phyloP scores from a whole-genome alignment of 2,888 invertebrate species.

The Orthosia incerta region DNA sequence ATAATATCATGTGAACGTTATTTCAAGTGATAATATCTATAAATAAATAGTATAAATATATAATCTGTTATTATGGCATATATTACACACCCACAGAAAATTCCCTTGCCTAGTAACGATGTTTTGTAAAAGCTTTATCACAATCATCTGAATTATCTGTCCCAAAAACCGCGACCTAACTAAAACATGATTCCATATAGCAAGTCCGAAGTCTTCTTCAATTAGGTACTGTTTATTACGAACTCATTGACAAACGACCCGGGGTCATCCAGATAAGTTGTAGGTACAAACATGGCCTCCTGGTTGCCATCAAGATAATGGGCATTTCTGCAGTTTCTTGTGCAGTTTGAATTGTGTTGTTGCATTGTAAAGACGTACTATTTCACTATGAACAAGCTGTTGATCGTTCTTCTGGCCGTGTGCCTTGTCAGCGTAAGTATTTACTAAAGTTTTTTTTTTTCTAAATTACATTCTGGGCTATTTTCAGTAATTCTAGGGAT shows the following conservation, averaged over 20 bases:
- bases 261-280: conserved; percentile 39
- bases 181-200: not conserved
- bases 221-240: conserved; percentile 22
- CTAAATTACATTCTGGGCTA: too few relatives aligned
- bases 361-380: conserved; percentile 66
- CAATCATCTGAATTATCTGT: too few relatives aligned
- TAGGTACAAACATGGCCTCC: conserved; percentile 30
- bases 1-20: too few relatives aligned
- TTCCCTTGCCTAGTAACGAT: too few relatives aligned
- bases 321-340: conserved; percentile 38
- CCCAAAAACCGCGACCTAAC: too few relatives aligned
- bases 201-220: conserved; percentile 17
- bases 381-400: conserved; percentile 80
- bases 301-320: conserved; percentile 69
- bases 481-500: too few relatives aligned
- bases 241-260: conserved; percentile 30
- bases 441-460: not conserved
- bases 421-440: conserved; percentile 76
- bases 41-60: too few relatives aligned
- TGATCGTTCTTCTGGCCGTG: conserved; percentile 79
- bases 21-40: too few relatives aligned
- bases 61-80: too few relatives aligned
- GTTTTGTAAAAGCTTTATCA: too few relatives aligned
- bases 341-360: conserved; percentile 69
- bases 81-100: too few relatives aligned